A percentile compares a stretch with the other conserved stretches of the same genome.
These are phyloP conservation scores for Caenorhabditis angaria DNA, from an alignment of 2,888 invertebrate genomes.

Conservation along the genomic window DNA sequence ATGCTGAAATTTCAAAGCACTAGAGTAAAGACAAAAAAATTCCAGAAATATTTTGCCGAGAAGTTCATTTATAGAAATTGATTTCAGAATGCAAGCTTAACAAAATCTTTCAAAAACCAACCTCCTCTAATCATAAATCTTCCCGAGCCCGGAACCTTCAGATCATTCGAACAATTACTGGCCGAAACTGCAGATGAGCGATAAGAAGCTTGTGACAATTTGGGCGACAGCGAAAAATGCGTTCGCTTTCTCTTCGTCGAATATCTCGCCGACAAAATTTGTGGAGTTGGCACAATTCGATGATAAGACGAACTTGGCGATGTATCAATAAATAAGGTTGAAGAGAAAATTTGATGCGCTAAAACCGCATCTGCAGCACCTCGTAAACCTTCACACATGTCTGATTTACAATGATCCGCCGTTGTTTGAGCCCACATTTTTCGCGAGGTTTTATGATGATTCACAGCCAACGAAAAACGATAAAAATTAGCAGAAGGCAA, in stretches of 20 bases:
- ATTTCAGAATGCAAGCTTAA: too few species aligned
- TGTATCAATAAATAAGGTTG: conserved; percentile 33
- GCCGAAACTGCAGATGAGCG: conserved; percentile 31
- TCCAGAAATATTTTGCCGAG: too few species aligned
- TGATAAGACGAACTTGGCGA: conserved; percentile 38
- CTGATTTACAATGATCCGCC: conserved; percentile 31
- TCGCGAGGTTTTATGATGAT: neutral
- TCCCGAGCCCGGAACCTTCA: neutral
- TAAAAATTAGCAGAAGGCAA: neutral
- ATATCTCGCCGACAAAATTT: conserved; percentile 28
- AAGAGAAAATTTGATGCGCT: conserved; percentile 39
- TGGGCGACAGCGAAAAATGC: conserved; percentile 35
- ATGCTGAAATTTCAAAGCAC: too few species aligned
- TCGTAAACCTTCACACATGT: conserved; percentile 54
- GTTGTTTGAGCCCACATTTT: conserved; percentile 39
- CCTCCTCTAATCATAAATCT: neutral
- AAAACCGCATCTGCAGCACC: conserved; percentile 44
- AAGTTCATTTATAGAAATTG: too few species aligned
- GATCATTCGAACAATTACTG: conserved; percentile 19
- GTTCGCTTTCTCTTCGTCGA: conserved; percentile 14
- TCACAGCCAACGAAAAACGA: neutral
- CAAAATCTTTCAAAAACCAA: too few species aligned
- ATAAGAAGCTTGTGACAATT: conserved; percentile 35
- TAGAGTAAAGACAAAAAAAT: too few species aligned
- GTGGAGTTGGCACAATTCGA: conserved; percentile 32